phyloP scores from a whole-genome alignment of 2,113 vertebrate genomes.

The Catharus minimus region DNA sequence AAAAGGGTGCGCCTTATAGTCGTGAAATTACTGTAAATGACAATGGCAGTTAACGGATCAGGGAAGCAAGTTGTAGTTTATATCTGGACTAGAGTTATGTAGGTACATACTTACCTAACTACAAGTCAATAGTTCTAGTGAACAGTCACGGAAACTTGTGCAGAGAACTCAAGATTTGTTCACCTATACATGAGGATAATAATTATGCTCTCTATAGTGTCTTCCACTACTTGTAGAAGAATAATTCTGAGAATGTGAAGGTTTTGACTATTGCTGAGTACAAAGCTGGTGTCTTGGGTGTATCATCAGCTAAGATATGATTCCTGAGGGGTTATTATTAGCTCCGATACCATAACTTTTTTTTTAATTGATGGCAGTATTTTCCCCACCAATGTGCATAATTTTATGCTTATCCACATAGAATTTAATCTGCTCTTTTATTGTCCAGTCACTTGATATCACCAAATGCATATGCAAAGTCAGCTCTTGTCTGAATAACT shows the following conservation, averaged over 20 bases:
- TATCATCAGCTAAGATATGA: background rate
- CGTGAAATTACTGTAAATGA: background rate
- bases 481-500: background rate
- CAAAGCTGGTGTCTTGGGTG: background rate
- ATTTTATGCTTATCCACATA: background rate
- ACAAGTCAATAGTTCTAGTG: background rate
- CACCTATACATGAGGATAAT: background rate
- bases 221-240: background rate
- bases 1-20: no score
- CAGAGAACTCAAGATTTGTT: background rate
- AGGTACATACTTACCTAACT: background rate
- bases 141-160: background rate
- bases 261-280: background rate
- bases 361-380: fast-evolving
- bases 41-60: background rate
- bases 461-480: background rate
- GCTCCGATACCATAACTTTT: background rate
- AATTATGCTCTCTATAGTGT: background rate
- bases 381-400: background rate
- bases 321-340: background rate
- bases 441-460: background rate
- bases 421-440: background rate
- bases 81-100: background rate
- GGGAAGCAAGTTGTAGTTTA: background rate
- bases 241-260: background rate